These are phyloP conservation scores for Drosophila testacea DNA, from an alignment of 2,888 invertebrate genomes.

Conservation along the genomic window DNA sequence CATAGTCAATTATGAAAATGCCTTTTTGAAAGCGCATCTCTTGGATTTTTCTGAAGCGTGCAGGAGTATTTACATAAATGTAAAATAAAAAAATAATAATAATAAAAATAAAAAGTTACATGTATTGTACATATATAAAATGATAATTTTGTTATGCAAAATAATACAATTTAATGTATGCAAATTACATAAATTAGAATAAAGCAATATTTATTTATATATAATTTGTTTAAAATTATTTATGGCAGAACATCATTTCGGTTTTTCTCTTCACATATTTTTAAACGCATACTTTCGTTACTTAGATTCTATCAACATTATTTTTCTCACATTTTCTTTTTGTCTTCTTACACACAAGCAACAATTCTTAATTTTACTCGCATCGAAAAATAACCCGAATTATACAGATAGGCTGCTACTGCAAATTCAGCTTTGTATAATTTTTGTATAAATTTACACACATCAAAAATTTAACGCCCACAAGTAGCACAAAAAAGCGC, in stretches of 20 bases:
- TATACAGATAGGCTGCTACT: constrained; percentile 6
- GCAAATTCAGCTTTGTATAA: constrained; percentile 13
- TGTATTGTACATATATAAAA: constrained; percentile 13
- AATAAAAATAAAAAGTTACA: constrained; percentile 1
- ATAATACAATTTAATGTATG: constrained; percentile 11
- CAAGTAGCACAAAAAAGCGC: constrained; percentile 18
- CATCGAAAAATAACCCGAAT: constrained; percentile 28
- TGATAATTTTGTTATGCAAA: constrained; percentile 4
- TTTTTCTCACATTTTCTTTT: constrained; percentile 18
- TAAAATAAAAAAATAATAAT: background rate
- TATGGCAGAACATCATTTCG: constrained; percentile 63
- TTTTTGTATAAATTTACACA: constrained; percentile 29
- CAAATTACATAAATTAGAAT: constrained; percentile 33
- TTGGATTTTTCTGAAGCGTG: background rate
- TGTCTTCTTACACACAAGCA: constrained; percentile 61
- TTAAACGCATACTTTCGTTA: constrained; percentile 17
- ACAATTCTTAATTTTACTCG: constrained; percentile 32
- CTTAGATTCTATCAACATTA: constrained; percentile 64
- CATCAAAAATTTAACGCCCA: constrained; percentile 34
- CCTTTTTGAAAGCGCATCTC: background rate
- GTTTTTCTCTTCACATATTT: constrained; percentile 17
- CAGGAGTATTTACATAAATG: background rate
- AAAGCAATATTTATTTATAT: constrained; percentile 55
- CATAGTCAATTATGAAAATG: constrained; percentile 7
- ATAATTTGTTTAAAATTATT: constrained; percentile 47